phyloP scores from a whole-genome alignment of 2,797 vertebrate species.

The Eutrigla gurnardus region DNA sequence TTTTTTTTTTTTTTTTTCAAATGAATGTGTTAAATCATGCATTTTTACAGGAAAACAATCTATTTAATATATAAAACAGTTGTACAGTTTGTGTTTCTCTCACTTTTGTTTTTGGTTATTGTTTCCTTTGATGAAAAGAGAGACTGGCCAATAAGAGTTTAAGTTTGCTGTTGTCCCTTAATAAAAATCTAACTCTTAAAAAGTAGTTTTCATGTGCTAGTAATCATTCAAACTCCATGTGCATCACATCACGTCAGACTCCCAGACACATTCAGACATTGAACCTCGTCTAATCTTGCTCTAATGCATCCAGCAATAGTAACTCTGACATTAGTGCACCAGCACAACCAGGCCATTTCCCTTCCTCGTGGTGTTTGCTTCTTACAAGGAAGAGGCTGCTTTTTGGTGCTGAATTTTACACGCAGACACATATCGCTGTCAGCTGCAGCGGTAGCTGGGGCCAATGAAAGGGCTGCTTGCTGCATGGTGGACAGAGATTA shows the following conservation, averaged over 20 bases:
- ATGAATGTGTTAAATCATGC: neutral
- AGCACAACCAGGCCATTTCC: conserved; percentile 17
- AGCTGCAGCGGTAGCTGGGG: conserved; percentile 20
- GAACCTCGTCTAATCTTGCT: conserved; percentile 50
- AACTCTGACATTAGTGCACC: conserved; percentile 18
- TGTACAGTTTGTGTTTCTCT: neutral
- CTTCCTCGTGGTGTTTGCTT: neutral
- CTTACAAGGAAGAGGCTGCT: conserved; percentile 12
- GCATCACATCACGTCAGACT: conserved; percentile 44
- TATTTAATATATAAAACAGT: neutral
- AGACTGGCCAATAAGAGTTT: neutral
- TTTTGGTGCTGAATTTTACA: conserved; percentile 40
- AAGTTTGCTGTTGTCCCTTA: neutral
- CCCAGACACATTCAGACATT: conserved; percentile 34
- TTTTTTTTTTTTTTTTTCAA: neutral
- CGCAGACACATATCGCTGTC: conserved; percentile 9
- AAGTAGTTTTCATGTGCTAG: neutral
- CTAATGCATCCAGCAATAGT: conserved; percentile 30
- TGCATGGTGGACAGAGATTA: conserved; percentile 70
- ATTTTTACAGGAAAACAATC: neutral
- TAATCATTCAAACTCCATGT: conserved; percentile 8
- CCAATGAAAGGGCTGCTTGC: conserved; percentile 58
- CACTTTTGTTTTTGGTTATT: neutral
- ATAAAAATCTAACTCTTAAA: neutral
- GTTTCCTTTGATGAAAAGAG: neutral